phyloP scores from a whole-genome alignment of 2,113 vertebrate species.

The Colaptes auratus region DNA sequence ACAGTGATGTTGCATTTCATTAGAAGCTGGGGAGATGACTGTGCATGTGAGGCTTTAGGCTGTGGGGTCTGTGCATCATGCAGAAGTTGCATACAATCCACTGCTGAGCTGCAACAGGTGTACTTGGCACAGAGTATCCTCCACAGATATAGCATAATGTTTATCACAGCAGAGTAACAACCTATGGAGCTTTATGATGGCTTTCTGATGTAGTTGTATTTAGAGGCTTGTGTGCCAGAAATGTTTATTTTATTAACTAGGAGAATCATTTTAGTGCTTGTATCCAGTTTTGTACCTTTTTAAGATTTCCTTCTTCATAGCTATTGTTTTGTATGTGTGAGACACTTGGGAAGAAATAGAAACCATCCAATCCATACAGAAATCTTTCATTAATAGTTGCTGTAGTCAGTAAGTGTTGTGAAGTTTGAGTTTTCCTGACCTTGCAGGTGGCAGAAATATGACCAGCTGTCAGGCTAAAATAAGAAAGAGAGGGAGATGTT shows the following conservation, averaged over 20 bases:
- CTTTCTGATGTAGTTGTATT: neutral
- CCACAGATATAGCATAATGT: neutral
- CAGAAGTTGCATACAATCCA: neutral
- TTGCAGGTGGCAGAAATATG: constrained; percentile 41
- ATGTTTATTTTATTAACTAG: neutral
- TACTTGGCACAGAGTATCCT: neutral
- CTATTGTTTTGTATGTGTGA: neutral
- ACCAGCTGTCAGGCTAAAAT: constrained; percentile 54
- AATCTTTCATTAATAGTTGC: neutral
- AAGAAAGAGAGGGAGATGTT: neutral
- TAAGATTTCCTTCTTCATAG: neutral
- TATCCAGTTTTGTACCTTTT: neutral
- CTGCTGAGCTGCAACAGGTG: neutral
- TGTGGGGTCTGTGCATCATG: neutral
- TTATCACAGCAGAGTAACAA: neutral
- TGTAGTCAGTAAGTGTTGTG: neutral
- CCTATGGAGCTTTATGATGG: neutral
- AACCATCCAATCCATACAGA: neutral
- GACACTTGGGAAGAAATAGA: neutral
- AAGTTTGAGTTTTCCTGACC: neutral
- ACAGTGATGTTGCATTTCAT: neutral
- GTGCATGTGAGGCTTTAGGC: neutral
- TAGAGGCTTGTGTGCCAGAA: neutral
- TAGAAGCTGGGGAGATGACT: neutral
- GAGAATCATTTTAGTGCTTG: neutral